Percentiles rank a stretch among this genome's conserved stretches.
These are phyloP conservation scores for Lagria hirta DNA, from an alignment of 2,888 invertebrate species.

Conservation along the genomic window DNA sequence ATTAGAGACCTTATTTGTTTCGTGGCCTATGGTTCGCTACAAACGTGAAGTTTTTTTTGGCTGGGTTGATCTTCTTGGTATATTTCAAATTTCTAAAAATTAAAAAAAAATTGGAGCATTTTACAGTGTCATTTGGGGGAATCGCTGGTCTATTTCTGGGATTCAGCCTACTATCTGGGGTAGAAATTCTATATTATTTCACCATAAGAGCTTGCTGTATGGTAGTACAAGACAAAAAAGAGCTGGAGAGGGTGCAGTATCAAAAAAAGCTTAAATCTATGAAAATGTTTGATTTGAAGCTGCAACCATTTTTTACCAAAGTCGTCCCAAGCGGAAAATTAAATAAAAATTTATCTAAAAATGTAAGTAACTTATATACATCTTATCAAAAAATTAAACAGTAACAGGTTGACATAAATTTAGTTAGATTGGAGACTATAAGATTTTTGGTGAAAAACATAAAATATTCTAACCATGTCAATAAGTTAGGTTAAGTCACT, in stretches of 20 bases:
- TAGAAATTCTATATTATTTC: constrained; percentile 77
- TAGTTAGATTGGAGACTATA: too few relatives aligned
- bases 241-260: constrained; percentile 55
- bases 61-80: constrained; percentile 79
- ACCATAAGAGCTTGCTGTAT: constrained; percentile 70
- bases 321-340: too few relatives aligned
- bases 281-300: too few relatives aligned
- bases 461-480: too few relatives aligned
- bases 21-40: constrained; percentile 78
- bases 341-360: too few relatives aligned
- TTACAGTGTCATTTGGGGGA: constrained; percentile 66
- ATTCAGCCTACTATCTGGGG: constrained; percentile 74
- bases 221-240: constrained; percentile 57
- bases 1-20: constrained; percentile 68
- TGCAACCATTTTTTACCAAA: too few relatives aligned
- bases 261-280: too few relatives aligned
- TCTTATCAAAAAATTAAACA: too few relatives aligned
- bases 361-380: too few relatives aligned
- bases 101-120: constrained; percentile 26
- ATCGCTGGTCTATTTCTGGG: constrained; percentile 70
- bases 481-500: too few relatives aligned
- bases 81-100: constrained; percentile 29
- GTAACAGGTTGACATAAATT: too few relatives aligned
- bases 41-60: constrained; percentile 81
- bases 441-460: too few relatives aligned